Conservation (phyloP, 1,140 invertebrate genomes). For the Ctenoplectra terminalis region DNA sequence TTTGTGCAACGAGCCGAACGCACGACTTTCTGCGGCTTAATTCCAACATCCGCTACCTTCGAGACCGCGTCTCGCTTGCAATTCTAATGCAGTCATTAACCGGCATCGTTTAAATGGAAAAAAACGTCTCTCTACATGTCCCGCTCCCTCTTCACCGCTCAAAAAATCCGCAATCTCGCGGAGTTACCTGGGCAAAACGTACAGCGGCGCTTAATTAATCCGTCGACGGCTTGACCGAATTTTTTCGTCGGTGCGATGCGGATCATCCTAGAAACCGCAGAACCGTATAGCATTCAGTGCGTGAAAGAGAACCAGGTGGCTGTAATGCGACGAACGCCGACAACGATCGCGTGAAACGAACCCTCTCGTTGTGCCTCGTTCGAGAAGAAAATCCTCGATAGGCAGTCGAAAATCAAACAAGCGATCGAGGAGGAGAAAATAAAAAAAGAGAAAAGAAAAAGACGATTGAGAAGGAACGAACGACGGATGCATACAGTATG, state of each 20-base stretch:
- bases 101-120: constrained; percentile 35
- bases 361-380: not conserved
- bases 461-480: not conserved
- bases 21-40: constrained; percentile 24
- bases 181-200: constrained; percentile 24
- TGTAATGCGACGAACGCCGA: not conserved
- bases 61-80: constrained; percentile 27
- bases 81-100: constrained; percentile 49
- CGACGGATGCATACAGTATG: not conserved
- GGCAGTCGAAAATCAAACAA: not conserved
- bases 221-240: constrained; percentile 60
- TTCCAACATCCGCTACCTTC: constrained; percentile 25
- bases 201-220: constrained; percentile 60
- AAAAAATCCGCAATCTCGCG: not conserved
- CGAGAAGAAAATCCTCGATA: not conserved
- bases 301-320: constrained; percentile 44
- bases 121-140: not conserved
- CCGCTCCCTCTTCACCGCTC: not conserved
- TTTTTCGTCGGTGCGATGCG: constrained; percentile 45
- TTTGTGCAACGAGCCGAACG: not conserved
- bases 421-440: too few species aligned
- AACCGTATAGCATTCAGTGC: constrained; percentile 58
- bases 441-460: not conserved
- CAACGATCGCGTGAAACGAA: too few species aligned
- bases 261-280: constrained; percentile 62